Conservation (phyloP, 2,113 vertebrate genomes). For the Pelvicachromis taeniatus region DNA sequence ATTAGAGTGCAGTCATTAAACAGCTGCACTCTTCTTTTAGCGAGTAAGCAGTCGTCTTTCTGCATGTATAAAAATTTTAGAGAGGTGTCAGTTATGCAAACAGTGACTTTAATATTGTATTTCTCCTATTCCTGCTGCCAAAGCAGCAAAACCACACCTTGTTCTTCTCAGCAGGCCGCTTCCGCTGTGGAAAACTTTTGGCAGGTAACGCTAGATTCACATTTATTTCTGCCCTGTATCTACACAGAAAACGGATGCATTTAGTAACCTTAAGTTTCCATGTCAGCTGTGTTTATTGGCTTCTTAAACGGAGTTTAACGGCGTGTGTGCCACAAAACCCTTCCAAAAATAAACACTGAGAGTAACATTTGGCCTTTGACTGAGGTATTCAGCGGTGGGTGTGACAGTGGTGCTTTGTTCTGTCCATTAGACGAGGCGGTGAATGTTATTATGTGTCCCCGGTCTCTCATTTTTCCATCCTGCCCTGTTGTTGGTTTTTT, state of each 20-base stretch:
- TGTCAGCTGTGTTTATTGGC: background rate
- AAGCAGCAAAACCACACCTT: background rate
- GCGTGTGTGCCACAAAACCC: constrained; percentile 21
- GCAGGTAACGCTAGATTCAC: background rate
- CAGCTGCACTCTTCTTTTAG: background rate
- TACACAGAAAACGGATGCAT: background rate
- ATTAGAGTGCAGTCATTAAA: background rate
- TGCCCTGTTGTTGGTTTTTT: background rate
- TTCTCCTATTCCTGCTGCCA: background rate
- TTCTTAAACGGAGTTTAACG: background rate
- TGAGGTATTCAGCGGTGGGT: background rate
- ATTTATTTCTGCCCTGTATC: background rate
- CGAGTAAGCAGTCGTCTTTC: background rate
- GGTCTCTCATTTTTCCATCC: background rate
- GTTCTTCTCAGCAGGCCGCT: background rate
- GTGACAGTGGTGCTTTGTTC: background rate
- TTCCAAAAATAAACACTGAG: constrained; percentile 30
- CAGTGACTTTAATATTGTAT: background rate
- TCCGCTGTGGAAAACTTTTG: background rate
- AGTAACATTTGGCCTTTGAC: background rate
- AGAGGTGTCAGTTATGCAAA: background rate
- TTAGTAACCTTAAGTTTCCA: background rate
- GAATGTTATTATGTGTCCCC: background rate
- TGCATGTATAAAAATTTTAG: background rate
- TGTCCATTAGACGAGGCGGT: background rate